These are phyloP conservation scores for Diploscapter pachys DNA, from an alignment of 1,140 invertebrate species.

Conservation along the genomic window DNA sequence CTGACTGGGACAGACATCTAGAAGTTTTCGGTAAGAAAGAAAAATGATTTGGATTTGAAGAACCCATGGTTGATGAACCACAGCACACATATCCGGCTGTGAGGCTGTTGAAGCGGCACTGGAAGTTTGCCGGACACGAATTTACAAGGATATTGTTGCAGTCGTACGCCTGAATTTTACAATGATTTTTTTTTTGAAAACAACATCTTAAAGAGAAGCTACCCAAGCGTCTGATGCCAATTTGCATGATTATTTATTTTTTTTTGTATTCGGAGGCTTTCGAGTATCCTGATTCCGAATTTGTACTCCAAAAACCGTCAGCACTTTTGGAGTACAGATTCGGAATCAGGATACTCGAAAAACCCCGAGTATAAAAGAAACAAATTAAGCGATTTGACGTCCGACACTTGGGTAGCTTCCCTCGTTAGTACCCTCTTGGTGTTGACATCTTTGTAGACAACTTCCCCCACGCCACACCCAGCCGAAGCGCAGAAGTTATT, in stretches of 20 bases:
- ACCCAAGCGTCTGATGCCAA: too few relatives aligned
- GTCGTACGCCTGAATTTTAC: conserved; percentile 28
- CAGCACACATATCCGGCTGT: conserved; percentile 51
- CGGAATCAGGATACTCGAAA: too few relatives aligned
- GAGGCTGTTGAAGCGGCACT: conserved; percentile 45
- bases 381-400: too few relatives aligned
- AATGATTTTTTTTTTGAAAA: too few relatives aligned
- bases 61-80: conserved; percentile 41
- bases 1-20: conserved; percentile 48
- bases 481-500: conserved; percentile 52
- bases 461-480: conserved; percentile 51
- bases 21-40: background rate
- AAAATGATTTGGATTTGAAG: background rate
- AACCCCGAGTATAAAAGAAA: too few relatives aligned
- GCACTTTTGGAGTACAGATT: too few relatives aligned
- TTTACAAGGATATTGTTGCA: conserved; percentile 46
- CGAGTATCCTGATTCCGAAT: too few relatives aligned
- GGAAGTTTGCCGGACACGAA: conserved; percentile 47
- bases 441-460: conserved; percentile 52
- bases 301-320: too few relatives aligned
- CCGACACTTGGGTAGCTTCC: too few relatives aligned
- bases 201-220: too few relatives aligned
- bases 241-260: too few relatives aligned
- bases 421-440: conserved; percentile 32
- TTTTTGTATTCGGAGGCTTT: too few relatives aligned